These are phyloP conservation scores for Suricata suricatta DNA, from an alignment of 2,113 vertebrate genomes.

Conservation along the genomic window DNA sequence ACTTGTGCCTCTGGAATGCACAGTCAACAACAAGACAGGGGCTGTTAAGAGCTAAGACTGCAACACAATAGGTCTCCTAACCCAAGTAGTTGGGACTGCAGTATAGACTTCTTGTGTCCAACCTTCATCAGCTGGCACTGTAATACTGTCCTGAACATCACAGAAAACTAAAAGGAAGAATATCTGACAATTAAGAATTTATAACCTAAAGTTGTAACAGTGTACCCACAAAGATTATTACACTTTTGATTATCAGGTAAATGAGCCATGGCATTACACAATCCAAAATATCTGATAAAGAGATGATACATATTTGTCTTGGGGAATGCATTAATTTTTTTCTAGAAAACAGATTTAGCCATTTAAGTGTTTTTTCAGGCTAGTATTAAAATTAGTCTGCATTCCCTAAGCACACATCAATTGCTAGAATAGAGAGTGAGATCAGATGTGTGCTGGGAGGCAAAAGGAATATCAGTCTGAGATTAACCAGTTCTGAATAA, in stretches of 20 bases:
- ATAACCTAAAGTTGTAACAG: constrained; percentile 7
- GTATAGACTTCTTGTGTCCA: background rate
- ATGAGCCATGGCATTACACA: constrained; percentile 31
- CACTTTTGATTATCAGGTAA: constrained; percentile 42
- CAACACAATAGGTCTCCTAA: background rate
- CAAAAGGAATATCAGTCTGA: constrained; percentile 40
- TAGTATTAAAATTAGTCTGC: constrained; percentile 21
- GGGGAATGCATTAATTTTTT: background rate
- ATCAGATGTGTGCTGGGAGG: constrained; percentile 31
- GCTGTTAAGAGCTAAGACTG: background rate
- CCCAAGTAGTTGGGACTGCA: background rate
- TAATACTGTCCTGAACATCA: background rate
- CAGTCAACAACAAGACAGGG: background rate
- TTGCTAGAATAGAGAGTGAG: constrained; percentile 40
- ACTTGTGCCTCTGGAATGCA: background rate
- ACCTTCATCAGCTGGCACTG: background rate
- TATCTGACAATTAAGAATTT: background rate
- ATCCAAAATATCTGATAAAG: constrained; percentile 12
- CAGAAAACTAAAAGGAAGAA: background rate
- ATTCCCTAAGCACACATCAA: constrained; percentile 35
- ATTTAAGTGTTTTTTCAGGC: background rate
- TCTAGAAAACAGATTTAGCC: background rate
- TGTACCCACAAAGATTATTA: background rate
- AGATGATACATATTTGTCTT: constrained; percentile 27
- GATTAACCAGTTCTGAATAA: constrained; percentile 46